A percentile compares a stretch with the other conserved stretches of the same genome.
phyloP scores from a whole-genome alignment of 2,797 vertebrate genomes.

The Siniperca scherzeri region DNA sequence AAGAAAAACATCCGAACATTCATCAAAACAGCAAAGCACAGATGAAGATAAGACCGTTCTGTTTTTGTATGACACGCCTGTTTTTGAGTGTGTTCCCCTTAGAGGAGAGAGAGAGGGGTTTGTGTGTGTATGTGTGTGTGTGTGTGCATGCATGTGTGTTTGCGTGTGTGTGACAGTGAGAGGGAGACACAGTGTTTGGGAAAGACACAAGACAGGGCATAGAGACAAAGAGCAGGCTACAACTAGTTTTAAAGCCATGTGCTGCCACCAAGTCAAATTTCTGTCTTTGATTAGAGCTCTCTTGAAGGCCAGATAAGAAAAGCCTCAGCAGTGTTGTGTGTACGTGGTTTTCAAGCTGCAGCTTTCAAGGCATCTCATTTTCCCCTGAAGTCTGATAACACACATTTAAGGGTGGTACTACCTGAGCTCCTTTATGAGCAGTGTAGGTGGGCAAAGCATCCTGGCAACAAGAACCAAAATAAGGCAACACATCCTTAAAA shows the following conservation, averaged over 20 bases:
- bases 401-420: constrained; percentile 53
- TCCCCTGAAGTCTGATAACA: constrained; percentile 55
- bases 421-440: constrained; percentile 8
- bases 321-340: constrained; percentile 32
- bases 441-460: constrained; percentile 49
- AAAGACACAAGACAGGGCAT: constrained; percentile 41
- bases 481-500: background rate
- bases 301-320: constrained; percentile 59
- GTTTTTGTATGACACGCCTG: constrained; percentile 67
- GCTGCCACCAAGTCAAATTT: constrained; percentile 59
- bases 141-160: constrained; percentile 15
- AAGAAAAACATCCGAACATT: constrained; percentile 86
- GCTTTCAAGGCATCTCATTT: constrained; percentile 44
- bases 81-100: constrained; percentile 53
- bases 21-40: constrained; percentile 79
- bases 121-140: constrained; percentile 1
- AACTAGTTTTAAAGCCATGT: constrained; percentile 62
- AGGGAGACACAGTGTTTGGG: background rate
- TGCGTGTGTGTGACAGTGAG: constrained; percentile 16
- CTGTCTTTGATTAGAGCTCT: constrained; percentile 64
- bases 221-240: constrained; percentile 65
- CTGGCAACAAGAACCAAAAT: constrained; percentile 14
- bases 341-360: constrained; percentile 44
- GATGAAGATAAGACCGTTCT: constrained; percentile 77
- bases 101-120: constrained; percentile 8